Percentiles rank a stretch among this genome's conserved stretches.
Evolutionary conservation across 2,888 invertebrate genomes (phyloP).

Genomic region (Phasia obesa): DNA sequence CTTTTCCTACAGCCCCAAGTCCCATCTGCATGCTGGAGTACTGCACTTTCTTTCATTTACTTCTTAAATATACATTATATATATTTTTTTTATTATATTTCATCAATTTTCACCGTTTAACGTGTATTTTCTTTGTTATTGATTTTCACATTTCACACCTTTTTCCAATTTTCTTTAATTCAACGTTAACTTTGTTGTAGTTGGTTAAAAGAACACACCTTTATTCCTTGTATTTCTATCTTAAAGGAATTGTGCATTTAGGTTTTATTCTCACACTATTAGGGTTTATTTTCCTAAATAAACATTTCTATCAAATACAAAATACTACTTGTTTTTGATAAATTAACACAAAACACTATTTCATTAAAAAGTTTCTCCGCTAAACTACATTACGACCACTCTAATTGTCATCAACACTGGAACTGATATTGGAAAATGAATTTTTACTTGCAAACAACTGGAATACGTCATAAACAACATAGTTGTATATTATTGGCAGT

Average conservation of each 20-base stretch:
- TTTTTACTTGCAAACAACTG: conserved; percentile 14
- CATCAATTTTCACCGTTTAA: conserved; percentile 63
- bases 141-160: conserved; percentile 73
- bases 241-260: too few species aligned
- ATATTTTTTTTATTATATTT: conserved; percentile 41
- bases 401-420: conserved; percentile 68
- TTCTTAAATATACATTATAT: conserved; percentile 24
- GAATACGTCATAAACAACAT: background rate
- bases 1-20: conserved; percentile 16
- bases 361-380: conserved; percentile 30
- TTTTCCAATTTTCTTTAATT: conserved; percentile 64
- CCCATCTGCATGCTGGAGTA: too few species aligned
- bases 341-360: too few species aligned
- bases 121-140: conserved; percentile 71
- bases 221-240: too few species aligned
- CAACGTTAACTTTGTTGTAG: conserved; percentile 16
- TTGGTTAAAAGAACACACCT: conserved; percentile 4
- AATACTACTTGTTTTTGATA: too few species aligned
- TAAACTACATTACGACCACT: conserved; percentile 38
- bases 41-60: conserved; percentile 45
- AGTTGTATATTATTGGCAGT: too few species aligned
- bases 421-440: conserved; percentile 49
- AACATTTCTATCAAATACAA: too few species aligned
- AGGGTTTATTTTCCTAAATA: too few species aligned
- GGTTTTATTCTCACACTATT: too few species aligned